Evolutionary conservation across 2,888 invertebrate species (phyloP).

Genomic region (Crossocerus cetratus): DNA sequence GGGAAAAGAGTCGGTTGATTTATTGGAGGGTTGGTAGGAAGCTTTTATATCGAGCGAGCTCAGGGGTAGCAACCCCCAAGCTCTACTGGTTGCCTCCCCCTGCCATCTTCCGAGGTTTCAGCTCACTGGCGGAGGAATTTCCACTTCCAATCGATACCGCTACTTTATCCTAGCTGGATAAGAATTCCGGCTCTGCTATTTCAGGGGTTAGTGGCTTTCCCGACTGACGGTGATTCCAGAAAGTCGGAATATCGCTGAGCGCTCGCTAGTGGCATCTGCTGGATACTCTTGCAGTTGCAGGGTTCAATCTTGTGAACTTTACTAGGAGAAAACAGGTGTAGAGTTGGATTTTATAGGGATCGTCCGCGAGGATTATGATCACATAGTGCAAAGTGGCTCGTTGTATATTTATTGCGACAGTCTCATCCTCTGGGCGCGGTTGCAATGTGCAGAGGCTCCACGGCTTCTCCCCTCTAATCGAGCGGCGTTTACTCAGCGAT

Average conservation of each 20-base stretch:
- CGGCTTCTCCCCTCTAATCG: slow-evolving; percentile 20
- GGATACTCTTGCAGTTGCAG: too few relatives aligned
- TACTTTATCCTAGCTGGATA: not conserved
- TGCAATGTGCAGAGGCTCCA: slow-evolving; percentile 6
- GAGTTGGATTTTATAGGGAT: too few relatives aligned
- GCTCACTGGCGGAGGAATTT: not conserved
- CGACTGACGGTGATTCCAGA: too few relatives aligned
- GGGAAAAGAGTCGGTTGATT: not conserved
- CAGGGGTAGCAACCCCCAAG: not conserved
- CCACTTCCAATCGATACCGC: not conserved
- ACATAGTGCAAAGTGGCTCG: not conserved
- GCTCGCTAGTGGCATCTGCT: too few relatives aligned
- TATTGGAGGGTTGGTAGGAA: not conserved
- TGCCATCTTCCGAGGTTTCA: not conserved
- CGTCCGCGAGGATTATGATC: too few relatives aligned
- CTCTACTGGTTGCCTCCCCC: not conserved
- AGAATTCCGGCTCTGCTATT: not conserved
- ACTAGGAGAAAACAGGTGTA: too few relatives aligned
- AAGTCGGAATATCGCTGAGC: too few relatives aligned
- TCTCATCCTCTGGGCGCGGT: not conserved
- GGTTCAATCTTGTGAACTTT: too few relatives aligned
- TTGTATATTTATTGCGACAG: not conserved
- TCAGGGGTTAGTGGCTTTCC: too few relatives aligned
- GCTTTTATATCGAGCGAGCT: not conserved
- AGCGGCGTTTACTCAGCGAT: slow-evolving; percentile 33